Evolutionary conservation across 2,797 vertebrate species (phyloP).

Genomic region (Paratrypauchen microcephalus): DNA sequence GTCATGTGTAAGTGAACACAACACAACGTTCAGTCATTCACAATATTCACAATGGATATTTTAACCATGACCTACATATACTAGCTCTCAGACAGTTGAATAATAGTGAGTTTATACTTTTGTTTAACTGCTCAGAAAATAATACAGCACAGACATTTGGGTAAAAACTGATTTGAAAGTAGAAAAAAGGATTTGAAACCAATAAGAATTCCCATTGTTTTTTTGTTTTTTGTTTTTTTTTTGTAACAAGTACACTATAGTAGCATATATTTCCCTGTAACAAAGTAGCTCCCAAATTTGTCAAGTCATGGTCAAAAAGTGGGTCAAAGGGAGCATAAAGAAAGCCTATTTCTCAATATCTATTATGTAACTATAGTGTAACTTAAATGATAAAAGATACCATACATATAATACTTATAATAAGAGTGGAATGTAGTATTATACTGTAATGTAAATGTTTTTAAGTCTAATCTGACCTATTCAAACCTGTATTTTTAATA

Average conservation of each 20-base stretch:
- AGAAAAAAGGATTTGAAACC: not conserved
- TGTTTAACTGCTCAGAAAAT: too few species aligned
- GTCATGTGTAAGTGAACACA: constrained; percentile 45
- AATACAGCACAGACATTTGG: not conserved
- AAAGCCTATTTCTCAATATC: not conserved
- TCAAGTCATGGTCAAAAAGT: not conserved
- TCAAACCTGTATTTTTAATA: too few species aligned
- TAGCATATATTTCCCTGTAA: not conserved
- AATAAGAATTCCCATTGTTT: not conserved
- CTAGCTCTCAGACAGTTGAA: too few species aligned
- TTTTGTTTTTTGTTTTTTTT: not conserved
- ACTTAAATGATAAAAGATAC: too few species aligned
- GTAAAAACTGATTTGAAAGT: not conserved
- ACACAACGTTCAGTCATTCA: constrained; percentile 8
- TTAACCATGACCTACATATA: not conserved
- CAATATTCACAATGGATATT: not conserved
- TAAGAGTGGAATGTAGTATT: not conserved
- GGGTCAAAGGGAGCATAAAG: not conserved
- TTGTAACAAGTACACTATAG: not conserved
- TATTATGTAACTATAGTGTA: too few species aligned
- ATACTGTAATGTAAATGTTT: too few species aligned
- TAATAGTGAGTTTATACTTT: too few species aligned
- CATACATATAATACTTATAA: not conserved
- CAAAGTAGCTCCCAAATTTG: not conserved
- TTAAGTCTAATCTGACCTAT: too few species aligned